Evolutionary conservation across 2,797 vertebrate genomes (phyloP).

Genomic region (Neoniphon sammara): DNA sequence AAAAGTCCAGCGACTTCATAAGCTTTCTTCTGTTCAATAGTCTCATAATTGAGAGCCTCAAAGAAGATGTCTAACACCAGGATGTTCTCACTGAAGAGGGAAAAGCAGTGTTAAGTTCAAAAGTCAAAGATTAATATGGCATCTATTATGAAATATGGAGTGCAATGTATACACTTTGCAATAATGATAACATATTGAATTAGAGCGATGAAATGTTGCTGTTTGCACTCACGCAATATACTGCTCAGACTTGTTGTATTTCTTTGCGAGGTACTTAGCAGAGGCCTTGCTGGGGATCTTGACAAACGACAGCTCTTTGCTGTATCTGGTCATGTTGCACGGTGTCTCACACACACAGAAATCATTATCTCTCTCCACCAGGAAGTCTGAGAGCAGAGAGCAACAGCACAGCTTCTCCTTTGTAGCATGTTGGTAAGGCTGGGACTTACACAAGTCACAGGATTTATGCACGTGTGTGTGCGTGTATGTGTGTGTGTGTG

Average conservation of each 20-base stretch:
- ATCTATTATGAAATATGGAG: background rate
- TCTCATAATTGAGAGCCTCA: conserved; percentile 98
- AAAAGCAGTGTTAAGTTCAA: conserved; percentile 8
- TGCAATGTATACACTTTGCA: background rate
- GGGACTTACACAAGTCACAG: conserved; percentile 7
- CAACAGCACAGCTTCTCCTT: conserved; percentile 46
- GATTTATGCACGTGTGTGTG: background rate
- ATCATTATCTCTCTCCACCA: conserved; percentile 95
- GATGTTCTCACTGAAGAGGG: conserved; percentile 91
- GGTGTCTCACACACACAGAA: conserved; percentile 97
- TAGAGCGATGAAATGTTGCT: background rate
- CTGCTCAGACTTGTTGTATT: conserved; percentile 98
- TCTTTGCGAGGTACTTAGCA: conserved; percentile 97
- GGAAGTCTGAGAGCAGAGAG: conserved; percentile 87
- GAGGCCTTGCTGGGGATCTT: conserved; percentile 99
- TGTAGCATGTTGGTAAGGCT: conserved; percentile 22
- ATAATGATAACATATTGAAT: background rate
- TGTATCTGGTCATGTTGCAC: conserved; percentile 96
- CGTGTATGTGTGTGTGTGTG: conserved; percentile 22
- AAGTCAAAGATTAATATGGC: background rate
- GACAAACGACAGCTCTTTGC: conserved; percentile 98
- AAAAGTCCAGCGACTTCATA: conserved; percentile 98
- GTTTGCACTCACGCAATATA: conserved; percentile 89
- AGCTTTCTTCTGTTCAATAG: conserved; percentile 98
- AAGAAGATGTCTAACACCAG: conserved; percentile 98